phyloP scores from a whole-genome alignment of 2,888 invertebrate genomes.

The Sphinx pinastri region DNA sequence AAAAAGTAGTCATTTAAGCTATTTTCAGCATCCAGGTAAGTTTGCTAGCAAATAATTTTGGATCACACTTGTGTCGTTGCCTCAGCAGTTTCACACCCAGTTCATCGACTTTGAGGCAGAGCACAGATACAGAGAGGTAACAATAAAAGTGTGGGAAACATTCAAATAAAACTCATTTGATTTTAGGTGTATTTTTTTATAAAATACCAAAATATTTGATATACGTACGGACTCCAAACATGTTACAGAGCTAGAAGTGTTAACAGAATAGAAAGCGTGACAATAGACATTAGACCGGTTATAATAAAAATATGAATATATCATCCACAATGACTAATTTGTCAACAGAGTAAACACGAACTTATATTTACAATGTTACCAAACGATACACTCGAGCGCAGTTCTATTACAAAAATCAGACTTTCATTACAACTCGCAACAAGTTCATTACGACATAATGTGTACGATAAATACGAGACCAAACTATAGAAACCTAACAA shows the following conservation, averaged over 20 bases:
- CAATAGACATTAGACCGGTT: slow-evolving; percentile 37
- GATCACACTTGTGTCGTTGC: too few species aligned
- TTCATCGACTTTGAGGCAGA: too few species aligned
- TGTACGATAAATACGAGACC: slow-evolving; percentile 49
- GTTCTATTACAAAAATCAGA: slow-evolving; percentile 74
- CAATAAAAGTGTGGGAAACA: slow-evolving; percentile 4
- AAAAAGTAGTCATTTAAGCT: too few species aligned
- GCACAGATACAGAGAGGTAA: too few species aligned
- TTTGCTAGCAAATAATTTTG: too few species aligned
- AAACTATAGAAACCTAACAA: slow-evolving; percentile 55
- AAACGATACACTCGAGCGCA: slow-evolving; percentile 54
- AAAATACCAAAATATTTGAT: slow-evolving; percentile 72
- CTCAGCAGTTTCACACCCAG: too few species aligned
- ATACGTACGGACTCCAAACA: slow-evolving; percentile 56
- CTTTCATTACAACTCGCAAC: slow-evolving; percentile 58
- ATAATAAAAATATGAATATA: slow-evolving; percentile 10
- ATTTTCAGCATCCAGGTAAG: too few species aligned
- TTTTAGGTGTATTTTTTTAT: slow-evolving; percentile 55
- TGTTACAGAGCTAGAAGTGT: slow-evolving; percentile 41
- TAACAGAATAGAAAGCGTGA: slow-evolving; percentile 37
- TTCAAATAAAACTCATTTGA: slow-evolving; percentile 29
- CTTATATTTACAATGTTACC: slow-evolving; percentile 56
- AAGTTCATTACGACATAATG: slow-evolving; percentile 41
- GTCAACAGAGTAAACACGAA: slow-evolving; percentile 50
- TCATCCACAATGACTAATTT: slow-evolving; percentile 34